Evolutionary conservation across 2,113 vertebrate genomes (phyloP), one percentile per base, ranked within the genome.

Genomic region (Mesocricetus auratus): DNA sequence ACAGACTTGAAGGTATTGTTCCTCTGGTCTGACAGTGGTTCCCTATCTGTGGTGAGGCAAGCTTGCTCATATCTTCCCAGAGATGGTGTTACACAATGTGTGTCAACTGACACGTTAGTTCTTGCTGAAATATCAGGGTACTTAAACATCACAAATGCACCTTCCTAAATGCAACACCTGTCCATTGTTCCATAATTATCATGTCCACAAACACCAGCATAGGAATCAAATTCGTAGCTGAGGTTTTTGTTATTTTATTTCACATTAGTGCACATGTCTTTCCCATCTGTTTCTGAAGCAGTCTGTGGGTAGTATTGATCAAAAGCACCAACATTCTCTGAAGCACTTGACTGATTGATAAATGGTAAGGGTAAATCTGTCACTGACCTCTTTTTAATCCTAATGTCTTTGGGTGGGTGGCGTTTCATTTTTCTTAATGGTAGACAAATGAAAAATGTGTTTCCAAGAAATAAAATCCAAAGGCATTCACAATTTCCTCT

Each of bases 381-480:
- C 93, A 83, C 93, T 16, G 12, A 86, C 94, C 92, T 90, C 53
- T 83, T 93, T 83, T 93, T 39, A 93, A 75, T 78, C 62, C 26
- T 87, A 79, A 50, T 71, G 74, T 15, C 73, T 89, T 77, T 64
- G 62, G 26, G 47, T 39, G 82, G 47, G 39, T 92, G 47, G 21
- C 17, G 24, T 89, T 96, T 77, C 90, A 87, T 83, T 96, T 95
- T 93, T 94, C 22, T 60, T 93, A 89, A 74, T 87, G 69, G 71
- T 71, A 85, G 86, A 60, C 42, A 87, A n/a, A 81, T 95, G 86
- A 89, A 92, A 96, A 95, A 94, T 90, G 17, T 81, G 83, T 95
- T 96, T 96, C 75, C n/a, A 93, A 90, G 82, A 91, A 96, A 93
- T 88, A 89, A 96, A 94, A 77, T 56, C 50, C 86, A 92, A 82